Conservation (phyloP, 2,888 invertebrate species). For the Rhingia campestris region DNA sequence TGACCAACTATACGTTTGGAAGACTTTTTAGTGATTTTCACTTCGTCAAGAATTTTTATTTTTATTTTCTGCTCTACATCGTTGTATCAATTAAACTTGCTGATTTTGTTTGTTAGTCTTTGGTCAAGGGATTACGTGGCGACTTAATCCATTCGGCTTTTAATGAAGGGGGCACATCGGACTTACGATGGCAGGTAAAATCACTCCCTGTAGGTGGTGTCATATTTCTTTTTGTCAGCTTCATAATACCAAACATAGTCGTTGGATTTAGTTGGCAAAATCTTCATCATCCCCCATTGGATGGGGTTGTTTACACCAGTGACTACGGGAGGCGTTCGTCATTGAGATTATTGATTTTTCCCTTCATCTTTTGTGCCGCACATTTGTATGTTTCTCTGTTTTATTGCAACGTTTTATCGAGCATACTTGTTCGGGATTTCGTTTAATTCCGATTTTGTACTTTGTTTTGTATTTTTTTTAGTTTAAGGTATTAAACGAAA, state of each 20-base stretch:
- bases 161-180: constrained; percentile 40
- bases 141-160: constrained; percentile 55
- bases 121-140: constrained; percentile 35
- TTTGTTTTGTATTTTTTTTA: constrained; percentile 9
- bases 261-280: constrained; percentile 24
- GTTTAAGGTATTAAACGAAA: constrained; percentile 4
- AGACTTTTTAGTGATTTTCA: constrained; percentile 84
- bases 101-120: constrained; percentile 38
- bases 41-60: constrained; percentile 72
- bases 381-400: not conserved
- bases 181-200: constrained; percentile 27
- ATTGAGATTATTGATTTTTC: constrained; percentile 66
- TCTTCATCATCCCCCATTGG: constrained; percentile 31
- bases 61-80: constrained; percentile 63
- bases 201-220: constrained; percentile 51
- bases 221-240: constrained; percentile 65
- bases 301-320: constrained; percentile 52
- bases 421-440: not conserved
- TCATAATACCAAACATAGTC: constrained; percentile 45
- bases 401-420: not conserved
- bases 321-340: constrained; percentile 25
- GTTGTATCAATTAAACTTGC: constrained; percentile 64
- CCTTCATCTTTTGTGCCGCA: constrained; percentile 5
- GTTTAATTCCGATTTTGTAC: constrained; percentile 24
- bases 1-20: constrained; percentile 79